Evolutionary conservation across 2,888 invertebrate genomes (phyloP), one percentile per base, ranked within the genome.

Genomic region (Colletes collaris): DNA sequence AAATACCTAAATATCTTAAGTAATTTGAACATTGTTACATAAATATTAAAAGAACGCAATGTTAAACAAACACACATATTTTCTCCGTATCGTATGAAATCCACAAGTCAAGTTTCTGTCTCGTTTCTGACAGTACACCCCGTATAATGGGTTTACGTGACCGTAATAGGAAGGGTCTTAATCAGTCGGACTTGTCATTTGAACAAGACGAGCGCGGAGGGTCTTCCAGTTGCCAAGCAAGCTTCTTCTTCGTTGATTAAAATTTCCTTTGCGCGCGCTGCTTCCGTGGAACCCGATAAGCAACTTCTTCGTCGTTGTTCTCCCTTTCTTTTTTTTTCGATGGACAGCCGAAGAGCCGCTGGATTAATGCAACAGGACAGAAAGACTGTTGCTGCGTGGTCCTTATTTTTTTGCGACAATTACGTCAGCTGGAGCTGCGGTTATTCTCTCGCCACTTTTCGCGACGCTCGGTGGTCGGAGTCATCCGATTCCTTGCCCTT

Each of bases 321-420:
- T 46, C 10, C 10, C 10, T 1, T 10, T 46, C 10, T 10, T 8
- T 40, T 46, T 46, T 78, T 35, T 44, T 2, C 10, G 37, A 53
- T 11, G 11, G 60, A n/a, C 44, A 35, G 53, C 13, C 59, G 49
- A 7, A 60, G 19, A 66, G 40, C 64, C 71, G 65, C 64, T 59
- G 69, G 64, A 72, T 80, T 82, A 75, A 84, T 72, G 66, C 55
- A 55, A 50, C 50, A 64, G 27, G 44, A 63, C 64, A 58, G 16
- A 62, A 13, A 44, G 16, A 63, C 55, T 19, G 59, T 55, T 56
- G 56, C 7, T 40, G 40, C 40, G 40, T 67, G 58, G n/a, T 44
- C 49, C 16, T 37, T 46, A 50, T 68, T 79, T 68, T 27, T 59
- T 79, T 59, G 49, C 52, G n/a, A 60, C 55, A 66, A 76, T 60